These are phyloP conservation scores for Agrenia bidenticulata DNA, from an alignment of 2,888 invertebrate species.

Conservation along the genomic window DNA sequence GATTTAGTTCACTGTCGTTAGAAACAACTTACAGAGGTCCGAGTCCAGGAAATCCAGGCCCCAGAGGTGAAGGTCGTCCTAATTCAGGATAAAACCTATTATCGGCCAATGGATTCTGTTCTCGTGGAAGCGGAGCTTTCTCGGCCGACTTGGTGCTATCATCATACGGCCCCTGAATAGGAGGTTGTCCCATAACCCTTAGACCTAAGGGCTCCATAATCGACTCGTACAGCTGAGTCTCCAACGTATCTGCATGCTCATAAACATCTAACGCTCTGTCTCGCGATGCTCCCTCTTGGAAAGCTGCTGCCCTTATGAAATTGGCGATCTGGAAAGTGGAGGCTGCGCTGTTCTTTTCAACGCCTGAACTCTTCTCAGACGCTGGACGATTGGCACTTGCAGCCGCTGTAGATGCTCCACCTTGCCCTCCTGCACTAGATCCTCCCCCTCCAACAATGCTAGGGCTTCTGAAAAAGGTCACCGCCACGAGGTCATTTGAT, in stretches of 20 bases:
- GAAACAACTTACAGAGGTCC: conserved; percentile 33
- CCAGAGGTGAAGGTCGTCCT: conserved; percentile 15
- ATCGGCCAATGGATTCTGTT: not conserved
- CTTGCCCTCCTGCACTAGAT: not conserved
- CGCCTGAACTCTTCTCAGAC: not conserved
- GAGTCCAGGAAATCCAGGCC: conserved; percentile 21
- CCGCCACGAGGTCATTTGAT: conserved; percentile 36
- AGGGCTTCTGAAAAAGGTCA: conserved; percentile 27
- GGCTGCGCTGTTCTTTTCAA: conserved; percentile 35
- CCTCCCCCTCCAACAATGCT: conserved; percentile 9
- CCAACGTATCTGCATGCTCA: conserved; percentile 32
- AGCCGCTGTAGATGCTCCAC: not conserved
- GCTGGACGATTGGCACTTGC: conserved; percentile 1
- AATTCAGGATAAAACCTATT: conserved; percentile 14
- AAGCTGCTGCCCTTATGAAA: conserved; percentile 23
- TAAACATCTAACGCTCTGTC: conserved; percentile 22
- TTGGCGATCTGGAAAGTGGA: conserved; percentile 37
- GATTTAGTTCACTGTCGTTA: not conserved
- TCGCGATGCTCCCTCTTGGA: not conserved
- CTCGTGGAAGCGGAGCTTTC: not conserved
- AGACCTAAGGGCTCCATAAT: conserved; percentile 47
- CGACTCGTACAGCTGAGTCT: conserved; percentile 40
- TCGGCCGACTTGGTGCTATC: conserved; percentile 28
- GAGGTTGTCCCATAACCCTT: conserved; percentile 34
- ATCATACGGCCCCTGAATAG: conserved; percentile 41